Base-by-base conservation (phyloP, 2,888 invertebrate genomes). In the Chrysolina americana region DNA sequence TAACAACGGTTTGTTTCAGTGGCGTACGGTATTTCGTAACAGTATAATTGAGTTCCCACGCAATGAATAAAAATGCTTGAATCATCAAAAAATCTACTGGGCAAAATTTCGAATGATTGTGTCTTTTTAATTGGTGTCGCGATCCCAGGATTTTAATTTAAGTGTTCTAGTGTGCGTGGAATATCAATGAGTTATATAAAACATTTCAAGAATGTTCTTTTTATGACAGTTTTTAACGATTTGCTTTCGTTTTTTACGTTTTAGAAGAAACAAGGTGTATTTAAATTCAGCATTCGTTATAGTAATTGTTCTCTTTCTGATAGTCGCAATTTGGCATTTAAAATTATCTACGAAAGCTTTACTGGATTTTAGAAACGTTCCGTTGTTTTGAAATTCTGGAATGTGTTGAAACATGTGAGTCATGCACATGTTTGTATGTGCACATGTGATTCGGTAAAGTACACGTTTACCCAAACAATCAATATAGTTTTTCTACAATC, bases 171-270 rank as follows among this genome's bases (percentile, higher is more conserved):
- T 23, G 15, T 56, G 56, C 56, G 15, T 13, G 56, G 56, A 56
- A 15, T 56, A 56, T 19, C 21, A 56, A 56, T 56, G 56, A 56
- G 23, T 19, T 21, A 23, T 56, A 56, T 48, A 48, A 48, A 48
- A 23, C 9, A 13, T 15, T 13, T 17, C 19, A 13, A 56, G 53
- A 56, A 15, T 47, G 1, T 6, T 47, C 15, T 56, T 6, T 13
- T 23, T 56, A 56, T 56, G 23, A 56, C 19, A 1, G 56, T 56
- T 53, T 19, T 11, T 21, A 13, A 17, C 53, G 21, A 21, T 53
- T 56, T 21, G 21, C 56, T 56, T 56, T 56, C 56, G 21, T 23
- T 56, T 56, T 56, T 23, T 19, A 23, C 23, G 23, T 19, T 23
- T 13, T 17, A 56, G 9, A 56, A 15, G 19, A 23, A 21, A 56